Conservation (phyloP, 1,140 invertebrate genomes). For the Zeugodacus cucurbitae region DNA sequence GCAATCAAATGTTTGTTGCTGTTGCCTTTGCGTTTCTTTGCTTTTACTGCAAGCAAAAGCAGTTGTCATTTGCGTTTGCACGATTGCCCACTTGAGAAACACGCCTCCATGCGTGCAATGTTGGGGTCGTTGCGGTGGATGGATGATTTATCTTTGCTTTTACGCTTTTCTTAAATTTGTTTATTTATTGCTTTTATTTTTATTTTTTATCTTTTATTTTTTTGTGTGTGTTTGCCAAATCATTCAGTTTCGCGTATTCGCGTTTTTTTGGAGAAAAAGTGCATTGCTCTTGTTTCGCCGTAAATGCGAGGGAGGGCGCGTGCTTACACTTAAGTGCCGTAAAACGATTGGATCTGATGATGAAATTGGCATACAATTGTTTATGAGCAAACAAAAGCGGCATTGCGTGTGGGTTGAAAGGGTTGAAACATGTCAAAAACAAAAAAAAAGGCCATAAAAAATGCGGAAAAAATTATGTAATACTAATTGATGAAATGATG, state of each 20-base stretch:
- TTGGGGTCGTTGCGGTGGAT: background rate
- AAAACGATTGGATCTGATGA: background rate
- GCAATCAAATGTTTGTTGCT: conserved; percentile 3
- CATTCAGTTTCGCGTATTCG: background rate
- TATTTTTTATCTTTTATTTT: background rate
- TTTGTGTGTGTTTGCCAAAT: background rate
- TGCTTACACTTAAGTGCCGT: background rate
- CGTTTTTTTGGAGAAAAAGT: background rate
- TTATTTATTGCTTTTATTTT: background rate
- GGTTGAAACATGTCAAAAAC: background rate
- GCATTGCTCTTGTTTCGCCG: background rate
- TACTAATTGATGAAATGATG: background rate
- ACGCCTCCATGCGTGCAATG: background rate
- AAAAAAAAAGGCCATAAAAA: background rate
- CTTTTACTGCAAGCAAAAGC: background rate
- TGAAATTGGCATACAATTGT: background rate
- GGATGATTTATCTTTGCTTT: background rate
- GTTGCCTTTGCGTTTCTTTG: background rate
- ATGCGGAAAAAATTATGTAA: background rate
- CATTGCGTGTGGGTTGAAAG: background rate
- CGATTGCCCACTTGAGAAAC: background rate
- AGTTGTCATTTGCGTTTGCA: background rate
- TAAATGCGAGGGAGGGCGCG: background rate
- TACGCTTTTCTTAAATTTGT: background rate
- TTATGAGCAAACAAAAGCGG: background rate